These are phyloP conservation scores for Abscondita cerata DNA, from an alignment of 2,888 invertebrate species.

Conservation along the genomic window DNA sequence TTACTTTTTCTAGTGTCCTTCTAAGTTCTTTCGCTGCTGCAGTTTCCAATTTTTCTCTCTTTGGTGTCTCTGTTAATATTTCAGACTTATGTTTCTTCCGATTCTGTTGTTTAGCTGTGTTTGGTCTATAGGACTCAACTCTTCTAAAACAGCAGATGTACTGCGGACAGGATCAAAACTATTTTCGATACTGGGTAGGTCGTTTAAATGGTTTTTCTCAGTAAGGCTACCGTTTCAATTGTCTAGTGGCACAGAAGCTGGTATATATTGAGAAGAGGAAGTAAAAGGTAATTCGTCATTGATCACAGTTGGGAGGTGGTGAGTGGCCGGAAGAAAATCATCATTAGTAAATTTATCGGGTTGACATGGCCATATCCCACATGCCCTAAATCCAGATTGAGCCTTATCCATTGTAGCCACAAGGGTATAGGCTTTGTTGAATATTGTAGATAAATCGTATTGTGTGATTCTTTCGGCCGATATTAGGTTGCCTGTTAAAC, in stretches of 20 bases:
- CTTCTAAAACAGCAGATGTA: too few species aligned
- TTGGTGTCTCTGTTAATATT: background rate
- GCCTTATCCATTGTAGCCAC: background rate
- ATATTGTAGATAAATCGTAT: background rate
- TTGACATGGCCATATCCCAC: too few species aligned
- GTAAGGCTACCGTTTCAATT: too few species aligned
- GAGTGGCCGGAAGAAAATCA: background rate
- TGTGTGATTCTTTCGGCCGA: too few species aligned
- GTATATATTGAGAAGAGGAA: background rate
- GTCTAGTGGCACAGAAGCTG: background rate
- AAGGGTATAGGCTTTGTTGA: too few species aligned
- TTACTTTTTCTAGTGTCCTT: too few species aligned
- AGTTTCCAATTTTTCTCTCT: too few species aligned
- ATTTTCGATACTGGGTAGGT: background rate
- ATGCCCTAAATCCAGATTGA: background rate
- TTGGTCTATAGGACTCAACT: background rate
- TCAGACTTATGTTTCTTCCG: background rate
- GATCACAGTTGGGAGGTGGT: background rate
- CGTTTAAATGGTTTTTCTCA: background rate
- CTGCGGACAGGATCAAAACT: background rate
- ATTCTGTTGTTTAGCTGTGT: background rate
- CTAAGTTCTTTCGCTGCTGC: too few species aligned
- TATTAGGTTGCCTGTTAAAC: too few species aligned
- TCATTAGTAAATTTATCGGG: background rate
- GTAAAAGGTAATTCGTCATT: background rate